Percentiles rank a stretch among this genome's conserved stretches.
Evolutionary conservation across 2,888 invertebrate genomes (phyloP).

Genomic region (Orchesellides sinensis): DNA sequence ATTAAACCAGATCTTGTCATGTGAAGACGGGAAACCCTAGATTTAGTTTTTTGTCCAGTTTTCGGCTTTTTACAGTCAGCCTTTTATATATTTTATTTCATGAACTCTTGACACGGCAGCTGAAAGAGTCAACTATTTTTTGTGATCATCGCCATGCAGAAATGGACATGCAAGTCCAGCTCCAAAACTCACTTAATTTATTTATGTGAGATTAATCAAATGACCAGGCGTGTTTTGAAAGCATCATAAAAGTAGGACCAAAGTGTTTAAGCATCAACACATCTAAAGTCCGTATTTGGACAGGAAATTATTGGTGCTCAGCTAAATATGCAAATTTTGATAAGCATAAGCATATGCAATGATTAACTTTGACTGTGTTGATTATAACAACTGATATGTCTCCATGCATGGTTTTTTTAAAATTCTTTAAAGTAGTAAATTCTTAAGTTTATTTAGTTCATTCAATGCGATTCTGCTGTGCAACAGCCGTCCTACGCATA

Average conservation of each 20-base stretch:
- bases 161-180: not conserved
- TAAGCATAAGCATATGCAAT: too few relatives aligned
- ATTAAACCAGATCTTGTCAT: slow-evolving; percentile 58
- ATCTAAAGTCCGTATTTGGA: slow-evolving; percentile 33
- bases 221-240: slow-evolving; percentile 29
- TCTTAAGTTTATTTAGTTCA: too few relatives aligned
- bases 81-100: slow-evolving; percentile 19
- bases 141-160: not conserved
- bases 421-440: too few relatives aligned
- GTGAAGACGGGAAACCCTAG: slow-evolving; percentile 36
- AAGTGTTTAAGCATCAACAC: not conserved
- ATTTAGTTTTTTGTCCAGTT: slow-evolving; percentile 28
- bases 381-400: too few relatives aligned
- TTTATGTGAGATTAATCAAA: slow-evolving; percentile 21
- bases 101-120: slow-evolving; percentile 42
- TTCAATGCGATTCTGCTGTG: too few relatives aligned
- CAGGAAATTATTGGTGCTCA: not conserved
- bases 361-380: too few relatives aligned
- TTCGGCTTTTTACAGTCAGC: slow-evolving; percentile 40
- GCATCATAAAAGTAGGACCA: slow-evolving; percentile 31
- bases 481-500: too few relatives aligned
- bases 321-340: slow-evolving; percentile 24
- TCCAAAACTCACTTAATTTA: not conserved
- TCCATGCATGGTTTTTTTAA: too few relatives aligned
- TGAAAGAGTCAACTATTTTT: not conserved